Evolutionary conservation across 1,140 invertebrate genomes (phyloP).

Genomic region (Araneus ventricosus): DNA sequence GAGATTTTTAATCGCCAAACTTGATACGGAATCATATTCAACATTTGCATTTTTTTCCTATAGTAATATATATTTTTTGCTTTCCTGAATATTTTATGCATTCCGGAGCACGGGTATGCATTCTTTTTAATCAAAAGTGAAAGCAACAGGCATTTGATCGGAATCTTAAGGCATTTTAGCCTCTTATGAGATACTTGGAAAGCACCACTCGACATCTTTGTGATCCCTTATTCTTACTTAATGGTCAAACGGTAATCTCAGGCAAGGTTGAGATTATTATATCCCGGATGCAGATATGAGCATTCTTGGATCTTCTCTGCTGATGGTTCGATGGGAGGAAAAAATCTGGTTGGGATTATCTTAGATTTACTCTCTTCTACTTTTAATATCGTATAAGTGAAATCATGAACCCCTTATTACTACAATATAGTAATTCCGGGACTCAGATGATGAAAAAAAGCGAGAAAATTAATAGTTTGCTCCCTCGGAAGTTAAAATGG

Average conservation of each 20-base stretch:
- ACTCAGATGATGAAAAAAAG: too few relatives aligned
- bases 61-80: too few relatives aligned
- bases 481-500: too few relatives aligned
- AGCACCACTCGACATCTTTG: slow-evolving; percentile 8
- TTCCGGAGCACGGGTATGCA: too few relatives aligned
- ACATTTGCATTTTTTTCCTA: too few relatives aligned
- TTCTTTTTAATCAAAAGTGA: neutral
- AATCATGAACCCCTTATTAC: too few relatives aligned
- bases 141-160: neutral
- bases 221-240: slow-evolving; percentile 18
- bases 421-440: too few relatives aligned
- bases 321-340: neutral
- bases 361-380: neutral
- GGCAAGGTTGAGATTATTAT: neutral
- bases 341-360: neutral
- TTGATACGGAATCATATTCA: too few relatives aligned
- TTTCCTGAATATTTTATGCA: too few relatives aligned
- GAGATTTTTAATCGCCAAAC: too few relatives aligned
- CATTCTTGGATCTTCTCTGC: neutral
- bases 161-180: neutral
- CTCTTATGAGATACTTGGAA: neutral
- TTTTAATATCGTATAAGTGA: too few relatives aligned
- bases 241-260: slow-evolving; percentile 10
- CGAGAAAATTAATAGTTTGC: too few relatives aligned
- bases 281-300: neutral